A percentile compares a stretch with the other conserved stretches of the same genome.
These are phyloP conservation scores for Fragum whitleyi DNA, from an alignment of 2,888 invertebrate species.

Conservation along the genomic window DNA sequence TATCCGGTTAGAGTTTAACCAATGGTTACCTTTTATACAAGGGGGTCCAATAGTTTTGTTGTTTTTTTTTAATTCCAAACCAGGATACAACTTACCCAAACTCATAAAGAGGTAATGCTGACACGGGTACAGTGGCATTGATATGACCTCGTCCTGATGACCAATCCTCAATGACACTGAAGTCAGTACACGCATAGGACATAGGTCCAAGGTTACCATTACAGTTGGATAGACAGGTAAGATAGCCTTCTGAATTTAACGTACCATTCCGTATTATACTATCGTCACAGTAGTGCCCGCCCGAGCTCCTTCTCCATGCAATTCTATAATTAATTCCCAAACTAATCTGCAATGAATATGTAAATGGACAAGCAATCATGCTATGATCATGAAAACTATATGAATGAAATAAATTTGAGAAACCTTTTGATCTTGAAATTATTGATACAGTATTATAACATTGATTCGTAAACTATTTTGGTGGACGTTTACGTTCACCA, in stretches of 20 bases:
- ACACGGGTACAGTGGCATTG: neutral
- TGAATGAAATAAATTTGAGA: neutral
- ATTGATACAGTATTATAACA: too few species aligned
- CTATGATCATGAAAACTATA: neutral
- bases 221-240: slow-evolving; percentile 22
- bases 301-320: neutral
- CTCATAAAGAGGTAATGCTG: slow-evolving; percentile 1
- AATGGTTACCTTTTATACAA: too few species aligned
- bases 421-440: too few species aligned
- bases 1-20: too few species aligned
- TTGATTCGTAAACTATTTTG: too few species aligned
- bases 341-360: neutral
- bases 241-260: neutral
- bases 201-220: slow-evolving; percentile 8
- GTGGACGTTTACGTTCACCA: too few species aligned
- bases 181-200: slow-evolving; percentile 33
- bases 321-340: slow-evolving; percentile 8
- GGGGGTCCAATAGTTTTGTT: too few species aligned
- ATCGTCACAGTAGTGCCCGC: slow-evolving; percentile 5
- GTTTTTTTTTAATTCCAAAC: too few species aligned
- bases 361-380: too few species aligned
- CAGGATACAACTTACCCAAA: slow-evolving; percentile 26
- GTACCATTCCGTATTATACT: neutral
- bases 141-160: slow-evolving; percentile 10
- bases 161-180: slow-evolving; percentile 35